phyloP scores from a whole-genome alignment of 2,888 invertebrate genomes.

The Hedya salicella region DNA sequence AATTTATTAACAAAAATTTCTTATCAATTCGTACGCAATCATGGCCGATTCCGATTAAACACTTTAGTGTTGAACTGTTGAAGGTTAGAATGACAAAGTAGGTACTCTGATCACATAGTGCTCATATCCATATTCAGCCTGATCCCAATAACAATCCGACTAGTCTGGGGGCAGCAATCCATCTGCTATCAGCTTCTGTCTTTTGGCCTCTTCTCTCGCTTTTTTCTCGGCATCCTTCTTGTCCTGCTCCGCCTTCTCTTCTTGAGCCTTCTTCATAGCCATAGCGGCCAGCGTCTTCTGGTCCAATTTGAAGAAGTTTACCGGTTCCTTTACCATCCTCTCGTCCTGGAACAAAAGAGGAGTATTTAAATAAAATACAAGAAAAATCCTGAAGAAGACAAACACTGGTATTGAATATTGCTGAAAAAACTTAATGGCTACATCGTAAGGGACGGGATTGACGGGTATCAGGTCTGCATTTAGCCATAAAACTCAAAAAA shows the following conservation, averaged over 20 bases:
- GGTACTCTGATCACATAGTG: too few species aligned
- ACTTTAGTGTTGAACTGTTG: too few species aligned
- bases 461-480: too few species aligned
- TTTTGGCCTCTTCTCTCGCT: slow-evolving; percentile 69
- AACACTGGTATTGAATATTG: too few species aligned
- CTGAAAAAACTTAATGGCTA: too few species aligned
- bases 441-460: too few species aligned
- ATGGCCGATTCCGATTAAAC: too few species aligned
- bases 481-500: too few species aligned
- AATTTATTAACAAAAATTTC: too few species aligned
- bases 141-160: neutral
- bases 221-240: slow-evolving; percentile 66
- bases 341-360: slow-evolving; percentile 52
- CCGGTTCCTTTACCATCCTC: slow-evolving; percentile 69
- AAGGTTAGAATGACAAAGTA: too few species aligned
- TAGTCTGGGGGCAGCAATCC: slow-evolving; percentile 63
- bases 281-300: slow-evolving; percentile 76
- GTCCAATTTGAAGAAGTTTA: slow-evolving; percentile 78
- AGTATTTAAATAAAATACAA: neutral
- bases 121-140: neutral
- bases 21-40: too few species aligned
- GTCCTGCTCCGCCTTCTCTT: slow-evolving; percentile 68
- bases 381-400: neutral
- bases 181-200: slow-evolving; percentile 71
- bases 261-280: slow-evolving; percentile 72